A percentile compares a stretch with the other conserved stretches of the same genome.
Evolutionary conservation across 1,140 invertebrate species (phyloP).

Genomic region (Tribolium madens): DNA sequence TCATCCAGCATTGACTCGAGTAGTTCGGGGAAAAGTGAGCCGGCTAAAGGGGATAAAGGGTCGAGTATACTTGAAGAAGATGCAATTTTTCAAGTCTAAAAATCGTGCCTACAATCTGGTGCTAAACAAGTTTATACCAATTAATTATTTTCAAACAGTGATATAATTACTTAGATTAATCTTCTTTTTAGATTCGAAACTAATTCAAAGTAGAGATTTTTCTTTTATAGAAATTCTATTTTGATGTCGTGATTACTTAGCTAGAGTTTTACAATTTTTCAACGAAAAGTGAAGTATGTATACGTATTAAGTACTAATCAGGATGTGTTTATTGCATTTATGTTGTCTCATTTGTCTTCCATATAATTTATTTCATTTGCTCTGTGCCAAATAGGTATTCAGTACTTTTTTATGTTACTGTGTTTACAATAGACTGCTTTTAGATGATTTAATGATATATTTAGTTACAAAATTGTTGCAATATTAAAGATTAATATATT

Average conservation of each 20-base stretch:
- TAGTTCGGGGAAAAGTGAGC: constrained; percentile 9
- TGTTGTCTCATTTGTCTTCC: constrained; percentile 27
- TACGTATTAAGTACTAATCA: background rate
- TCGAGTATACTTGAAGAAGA: constrained; percentile 55
- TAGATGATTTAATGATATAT: background rate
- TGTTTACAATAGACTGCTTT: constrained; percentile 29
- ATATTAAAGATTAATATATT: constrained; percentile 39
- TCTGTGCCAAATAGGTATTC: constrained; percentile 20
- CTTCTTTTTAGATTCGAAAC: too few species aligned
- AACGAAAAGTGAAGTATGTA: background rate
- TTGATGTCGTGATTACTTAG: constrained; percentile 19
- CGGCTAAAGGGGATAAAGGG: constrained; percentile 41
- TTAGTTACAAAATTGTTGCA: constrained; percentile 36
- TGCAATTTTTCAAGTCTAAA: constrained; percentile 58
- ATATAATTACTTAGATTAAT: background rate
- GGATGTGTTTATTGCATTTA: background rate
- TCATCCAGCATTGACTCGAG: constrained; percentile 1
- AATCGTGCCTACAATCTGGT: constrained; percentile 43
- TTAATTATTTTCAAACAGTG: constrained; percentile 5
- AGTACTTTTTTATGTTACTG: background rate
- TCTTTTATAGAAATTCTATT: background rate
- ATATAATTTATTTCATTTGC: background rate
- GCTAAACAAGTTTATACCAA: constrained; percentile 40
- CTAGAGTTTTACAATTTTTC: background rate
- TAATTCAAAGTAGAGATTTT: background rate